A percentile compares a stretch with the other conserved stretches of the same genome.
These are phyloP conservation scores for Lethrus apterus DNA, from an alignment of 1,140 invertebrate genomes.

Conservation along the genomic window DNA sequence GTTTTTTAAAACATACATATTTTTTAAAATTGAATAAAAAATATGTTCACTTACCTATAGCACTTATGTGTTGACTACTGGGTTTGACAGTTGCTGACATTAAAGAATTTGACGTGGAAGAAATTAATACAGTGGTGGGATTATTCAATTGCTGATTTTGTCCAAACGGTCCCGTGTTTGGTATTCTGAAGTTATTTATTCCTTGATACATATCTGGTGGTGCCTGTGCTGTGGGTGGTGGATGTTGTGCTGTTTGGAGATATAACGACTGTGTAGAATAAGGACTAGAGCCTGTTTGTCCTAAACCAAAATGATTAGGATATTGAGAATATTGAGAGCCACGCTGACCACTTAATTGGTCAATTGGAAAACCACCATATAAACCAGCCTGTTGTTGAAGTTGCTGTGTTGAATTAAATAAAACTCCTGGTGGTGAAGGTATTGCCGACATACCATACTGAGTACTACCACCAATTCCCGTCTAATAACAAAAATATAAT, in stretches of 20 bases:
- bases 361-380: slow-evolving; percentile 62
- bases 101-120: slow-evolving; percentile 76
- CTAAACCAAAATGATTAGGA: slow-evolving; percentile 48
- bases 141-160: slow-evolving; percentile 74
- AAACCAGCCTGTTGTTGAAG: slow-evolving; percentile 61
- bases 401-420: slow-evolving; percentile 60
- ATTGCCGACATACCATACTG: slow-evolving; percentile 73
- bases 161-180: slow-evolving; percentile 56
- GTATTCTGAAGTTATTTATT: slow-evolving; percentile 48
- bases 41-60: slow-evolving; percentile 53
- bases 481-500: slow-evolving; percentile 20
- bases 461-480: slow-evolving; percentile 34
- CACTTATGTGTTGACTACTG: slow-evolving; percentile 71
- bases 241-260: slow-evolving; percentile 51
- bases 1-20: no score
- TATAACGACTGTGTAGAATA: slow-evolving; percentile 61
- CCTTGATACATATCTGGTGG: slow-evolving; percentile 75
- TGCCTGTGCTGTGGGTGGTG: slow-evolving; percentile 44
- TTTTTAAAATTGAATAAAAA: no score
- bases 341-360: slow-evolving; percentile 47
- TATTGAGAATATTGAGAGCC: slow-evolving; percentile 62
- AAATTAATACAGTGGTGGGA: slow-evolving; percentile 82
- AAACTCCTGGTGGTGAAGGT: slow-evolving; percentile 69
- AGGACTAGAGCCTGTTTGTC: slow-evolving; percentile 46
- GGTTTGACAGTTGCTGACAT: slow-evolving; percentile 87